A percentile compares a stretch with the other conserved stretches of the same genome.
Evolutionary conservation across 2,113 vertebrate species (phyloP).

Genomic region (Lasiurus borealis): DNA sequence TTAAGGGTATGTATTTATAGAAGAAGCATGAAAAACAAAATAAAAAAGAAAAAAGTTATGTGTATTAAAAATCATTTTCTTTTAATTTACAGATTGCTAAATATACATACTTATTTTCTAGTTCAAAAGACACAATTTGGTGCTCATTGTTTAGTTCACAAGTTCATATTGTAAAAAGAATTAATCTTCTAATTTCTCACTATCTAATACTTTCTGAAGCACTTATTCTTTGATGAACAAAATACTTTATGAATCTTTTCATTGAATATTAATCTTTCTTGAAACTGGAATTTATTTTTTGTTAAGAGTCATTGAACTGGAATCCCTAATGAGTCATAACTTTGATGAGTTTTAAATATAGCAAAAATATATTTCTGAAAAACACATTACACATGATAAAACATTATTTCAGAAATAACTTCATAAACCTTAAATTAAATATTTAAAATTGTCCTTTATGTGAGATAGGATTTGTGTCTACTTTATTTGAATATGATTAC

Average conservation of each 20-base stretch:
- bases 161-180: slow-evolving; percentile 55
- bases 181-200: slow-evolving; percentile 59
- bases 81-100: not conserved
- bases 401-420: slow-evolving; percentile 62
- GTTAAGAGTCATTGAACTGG: slow-evolving; percentile 63
- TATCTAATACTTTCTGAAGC: slow-evolving; percentile 52
- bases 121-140: slow-evolving; percentile 28
- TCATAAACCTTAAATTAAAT: slow-evolving; percentile 54
- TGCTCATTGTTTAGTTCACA: slow-evolving; percentile 42
- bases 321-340: slow-evolving; percentile 52
- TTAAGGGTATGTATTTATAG: not conserved
- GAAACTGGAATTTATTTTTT: slow-evolving; percentile 69
- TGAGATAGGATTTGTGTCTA: slow-evolving; percentile 54
- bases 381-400: slow-evolving; percentile 44
- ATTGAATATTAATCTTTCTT: slow-evolving; percentile 66
- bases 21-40: not conserved
- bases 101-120: not conserved
- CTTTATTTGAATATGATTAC: slow-evolving; percentile 50
- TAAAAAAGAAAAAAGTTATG: not conserved
- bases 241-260: slow-evolving; percentile 63
- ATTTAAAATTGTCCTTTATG: slow-evolving; percentile 68
- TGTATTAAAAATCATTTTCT: not conserved
- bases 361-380: slow-evolving; percentile 51
- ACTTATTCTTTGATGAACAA: slow-evolving; percentile 71
- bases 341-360: slow-evolving; percentile 68